Evolutionary conservation across 2,888 invertebrate genomes (phyloP).

Genomic region (Polydrusus tereticollis): DNA sequence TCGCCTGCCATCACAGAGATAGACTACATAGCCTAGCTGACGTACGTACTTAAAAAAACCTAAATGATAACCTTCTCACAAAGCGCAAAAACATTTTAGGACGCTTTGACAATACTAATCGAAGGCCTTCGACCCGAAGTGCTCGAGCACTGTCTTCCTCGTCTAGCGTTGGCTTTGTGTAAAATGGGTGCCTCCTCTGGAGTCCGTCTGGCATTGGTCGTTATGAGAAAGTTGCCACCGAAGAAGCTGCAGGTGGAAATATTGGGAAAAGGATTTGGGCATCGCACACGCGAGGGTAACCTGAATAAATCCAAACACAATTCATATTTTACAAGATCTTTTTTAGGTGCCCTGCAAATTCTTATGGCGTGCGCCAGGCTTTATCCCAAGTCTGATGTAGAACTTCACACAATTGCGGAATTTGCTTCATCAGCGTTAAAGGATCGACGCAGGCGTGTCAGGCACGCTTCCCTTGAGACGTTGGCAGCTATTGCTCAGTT

Average conservation of each 20-base stretch:
- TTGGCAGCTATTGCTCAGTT: conserved; percentile 84
- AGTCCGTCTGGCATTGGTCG: conserved; percentile 68
- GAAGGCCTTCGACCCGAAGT: conserved; percentile 59
- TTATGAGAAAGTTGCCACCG: conserved; percentile 70
- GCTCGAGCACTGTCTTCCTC: conserved; percentile 64
- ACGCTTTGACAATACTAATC: conserved; percentile 59
- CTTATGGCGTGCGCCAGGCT: conserved; percentile 82
- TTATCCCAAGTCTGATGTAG: conserved; percentile 83
- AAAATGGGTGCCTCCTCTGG: conserved; percentile 69
- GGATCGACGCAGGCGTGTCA: conserved; percentile 79
- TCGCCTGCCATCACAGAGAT: conserved; percentile 55
- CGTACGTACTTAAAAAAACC: conserved; percentile 47
- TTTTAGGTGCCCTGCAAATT: conserved; percentile 55
- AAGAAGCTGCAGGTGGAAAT: conserved; percentile 64
- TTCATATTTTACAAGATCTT: background rate
- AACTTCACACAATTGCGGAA: conserved; percentile 66
- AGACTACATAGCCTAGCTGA: conserved; percentile 54
- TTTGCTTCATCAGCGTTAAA: conserved; percentile 62
- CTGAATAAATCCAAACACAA: no score
- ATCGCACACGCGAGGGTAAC: conserved; percentile 57
- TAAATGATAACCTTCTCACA: background rate
- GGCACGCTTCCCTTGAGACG: conserved; percentile 84
- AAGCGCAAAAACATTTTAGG: conserved; percentile 51
- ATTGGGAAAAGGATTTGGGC: conserved; percentile 62
- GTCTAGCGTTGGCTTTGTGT: conserved; percentile 66